These are phyloP conservation scores for Holacanthella duospinosa DNA, from an alignment of 2,888 invertebrate species.

Conservation along the genomic window DNA sequence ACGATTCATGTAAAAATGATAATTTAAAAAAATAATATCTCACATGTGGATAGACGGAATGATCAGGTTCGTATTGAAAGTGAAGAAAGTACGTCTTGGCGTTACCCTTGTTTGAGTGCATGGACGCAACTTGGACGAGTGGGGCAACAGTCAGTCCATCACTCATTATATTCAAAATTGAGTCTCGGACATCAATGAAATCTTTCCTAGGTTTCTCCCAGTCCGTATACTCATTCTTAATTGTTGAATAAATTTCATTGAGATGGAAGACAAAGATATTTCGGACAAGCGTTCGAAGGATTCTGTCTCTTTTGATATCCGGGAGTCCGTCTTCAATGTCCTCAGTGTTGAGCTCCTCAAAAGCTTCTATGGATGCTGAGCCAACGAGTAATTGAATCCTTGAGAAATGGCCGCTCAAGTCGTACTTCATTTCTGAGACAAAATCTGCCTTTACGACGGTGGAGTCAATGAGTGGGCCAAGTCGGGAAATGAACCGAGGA, in stretches of 20 bases:
- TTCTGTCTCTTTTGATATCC: conserved; percentile 50
- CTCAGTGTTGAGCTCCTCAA: conserved; percentile 36
- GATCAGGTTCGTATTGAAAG: conserved; percentile 69
- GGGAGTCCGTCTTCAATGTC: conserved; percentile 36
- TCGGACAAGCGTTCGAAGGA: conserved; percentile 64
- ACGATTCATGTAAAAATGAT: too few species aligned
- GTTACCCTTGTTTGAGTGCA: conserved; percentile 50
- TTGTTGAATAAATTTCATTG: conserved; percentile 75
- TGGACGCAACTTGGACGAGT: conserved; percentile 53
- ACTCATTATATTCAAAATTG: conserved; percentile 80
- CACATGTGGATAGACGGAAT: conserved; percentile 63
- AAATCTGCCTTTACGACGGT: conserved; percentile 35
- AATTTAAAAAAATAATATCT: too few species aligned
- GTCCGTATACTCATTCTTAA: conserved; percentile 82
- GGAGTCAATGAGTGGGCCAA: conserved; percentile 36
- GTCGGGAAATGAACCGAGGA: conserved; percentile 34
- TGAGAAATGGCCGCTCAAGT: conserved; percentile 32
- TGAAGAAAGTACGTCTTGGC: conserved; percentile 67
- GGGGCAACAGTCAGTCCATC: conserved; percentile 70
- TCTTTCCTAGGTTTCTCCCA: conserved; percentile 80
- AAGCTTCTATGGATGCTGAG: conserved; percentile 33
- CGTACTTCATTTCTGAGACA: conserved; percentile 34
- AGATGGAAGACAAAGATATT: conserved; percentile 81
- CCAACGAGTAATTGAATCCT: conserved; percentile 30
- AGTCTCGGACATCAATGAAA: conserved; percentile 77